Conservation (phyloP, 2,888 invertebrate species). For the Apamea sordens region DNA sequence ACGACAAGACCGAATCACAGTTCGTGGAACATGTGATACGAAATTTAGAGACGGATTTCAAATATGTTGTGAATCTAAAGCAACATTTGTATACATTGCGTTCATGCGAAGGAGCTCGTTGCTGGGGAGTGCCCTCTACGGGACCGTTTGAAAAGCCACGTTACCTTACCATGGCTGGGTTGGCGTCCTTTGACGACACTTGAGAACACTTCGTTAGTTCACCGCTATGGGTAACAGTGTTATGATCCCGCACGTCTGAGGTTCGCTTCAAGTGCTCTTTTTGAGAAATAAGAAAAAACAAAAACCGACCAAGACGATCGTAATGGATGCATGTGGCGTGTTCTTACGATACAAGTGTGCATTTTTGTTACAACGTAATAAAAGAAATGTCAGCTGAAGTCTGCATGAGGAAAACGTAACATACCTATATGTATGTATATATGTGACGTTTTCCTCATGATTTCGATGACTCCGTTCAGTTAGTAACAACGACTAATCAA, state of each 20-base stretch:
- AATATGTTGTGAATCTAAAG: conserved; percentile 55
- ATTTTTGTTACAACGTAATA: conserved; percentile 3
- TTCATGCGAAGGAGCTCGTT: conserved; percentile 56
- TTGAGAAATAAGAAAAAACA: conserved; percentile 55
- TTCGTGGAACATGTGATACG: conserved; percentile 26
- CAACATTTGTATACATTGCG: conserved; percentile 60
- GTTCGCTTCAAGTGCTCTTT: conserved; percentile 56
- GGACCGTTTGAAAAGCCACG: conserved; percentile 72
- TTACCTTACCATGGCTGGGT: conserved; percentile 68
- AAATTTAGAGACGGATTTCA: conserved; percentile 41
- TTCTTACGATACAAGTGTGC: conserved; percentile 12
- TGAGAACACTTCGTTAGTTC: conserved; percentile 80
- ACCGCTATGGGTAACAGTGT: conserved; percentile 72
- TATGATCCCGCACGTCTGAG: conserved; percentile 79
- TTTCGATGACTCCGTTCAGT: neutral
- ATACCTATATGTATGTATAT: neutral
- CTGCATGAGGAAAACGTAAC: neutral
- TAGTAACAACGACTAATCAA: neutral
- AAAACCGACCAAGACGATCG: conserved; percentile 34
- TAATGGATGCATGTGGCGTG: conserved; percentile 31
- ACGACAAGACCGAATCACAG: conserved; percentile 26
- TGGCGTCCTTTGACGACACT: conserved; percentile 74
- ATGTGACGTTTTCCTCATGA: conserved; percentile 13
- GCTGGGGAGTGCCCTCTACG: conserved; percentile 61
- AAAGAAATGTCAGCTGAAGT: neutral